Conservation (phyloP, 2,113 vertebrate species). For the Condylura cristata region DNA sequence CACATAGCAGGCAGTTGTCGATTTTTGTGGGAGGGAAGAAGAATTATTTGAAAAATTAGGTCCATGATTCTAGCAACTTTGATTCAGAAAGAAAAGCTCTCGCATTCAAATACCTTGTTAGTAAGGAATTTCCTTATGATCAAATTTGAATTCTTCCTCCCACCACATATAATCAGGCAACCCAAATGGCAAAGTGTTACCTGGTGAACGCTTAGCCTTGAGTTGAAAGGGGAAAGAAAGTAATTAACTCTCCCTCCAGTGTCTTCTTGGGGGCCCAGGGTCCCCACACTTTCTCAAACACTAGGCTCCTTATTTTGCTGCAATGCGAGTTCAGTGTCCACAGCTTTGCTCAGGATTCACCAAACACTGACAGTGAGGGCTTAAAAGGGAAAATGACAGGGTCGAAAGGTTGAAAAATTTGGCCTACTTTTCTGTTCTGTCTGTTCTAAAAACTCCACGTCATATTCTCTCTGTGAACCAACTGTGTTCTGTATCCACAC, state of each 20-base stretch:
- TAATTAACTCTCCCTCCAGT: neutral
- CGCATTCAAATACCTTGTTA: neutral
- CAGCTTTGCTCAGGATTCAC: neutral
- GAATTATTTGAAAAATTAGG: neutral
- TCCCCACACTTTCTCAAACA: neutral
- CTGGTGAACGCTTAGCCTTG: neutral
- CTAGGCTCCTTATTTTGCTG: neutral
- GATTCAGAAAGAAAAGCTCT: slow-evolving; percentile 15
- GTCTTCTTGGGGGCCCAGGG: neutral
- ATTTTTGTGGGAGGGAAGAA: neutral
- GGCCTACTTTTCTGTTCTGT: slow-evolving; percentile 50
- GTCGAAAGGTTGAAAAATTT: slow-evolving; percentile 41
- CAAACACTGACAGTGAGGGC: slow-evolving; percentile 13
- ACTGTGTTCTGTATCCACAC: neutral
- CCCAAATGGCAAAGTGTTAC: neutral
- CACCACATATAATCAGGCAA: neutral
- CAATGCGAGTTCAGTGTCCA: neutral
- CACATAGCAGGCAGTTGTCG: neutral
- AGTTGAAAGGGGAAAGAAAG: neutral
- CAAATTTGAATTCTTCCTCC: slow-evolving; percentile 13
- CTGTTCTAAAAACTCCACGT: slow-evolving; percentile 35
- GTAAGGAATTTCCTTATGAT: slow-evolving; percentile 1
- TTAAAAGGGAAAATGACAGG: slow-evolving; percentile 35
- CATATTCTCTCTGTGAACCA: slow-evolving; percentile 38
- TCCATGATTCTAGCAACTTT: neutral